These are phyloP conservation scores for Trileptium ribeirensis DNA, from an alignment of 2,888 invertebrate genomes.

Conservation along the genomic window DNA sequence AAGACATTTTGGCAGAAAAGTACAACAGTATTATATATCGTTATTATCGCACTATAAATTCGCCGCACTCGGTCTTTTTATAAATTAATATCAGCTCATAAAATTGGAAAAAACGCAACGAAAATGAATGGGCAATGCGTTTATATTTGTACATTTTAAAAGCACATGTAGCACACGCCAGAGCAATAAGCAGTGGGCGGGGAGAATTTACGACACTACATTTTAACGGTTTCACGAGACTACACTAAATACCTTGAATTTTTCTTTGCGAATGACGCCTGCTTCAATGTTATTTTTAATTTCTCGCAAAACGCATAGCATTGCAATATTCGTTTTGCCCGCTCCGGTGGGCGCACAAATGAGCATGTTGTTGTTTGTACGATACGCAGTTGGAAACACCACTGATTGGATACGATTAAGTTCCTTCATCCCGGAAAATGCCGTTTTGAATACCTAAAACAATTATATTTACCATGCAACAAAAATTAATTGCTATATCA, in stretches of 20 bases:
- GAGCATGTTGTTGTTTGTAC: slow-evolving; percentile 88
- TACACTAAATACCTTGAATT: slow-evolving; percentile 90
- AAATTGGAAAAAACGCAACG: too few species aligned
- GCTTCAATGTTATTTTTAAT: slow-evolving; percentile 73
- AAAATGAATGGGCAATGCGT: too few species aligned
- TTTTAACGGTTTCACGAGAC: too few species aligned
- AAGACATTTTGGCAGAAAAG: too few species aligned
- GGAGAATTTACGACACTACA: too few species aligned
- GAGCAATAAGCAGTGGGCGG: too few species aligned
- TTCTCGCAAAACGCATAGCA: slow-evolving; percentile 82
- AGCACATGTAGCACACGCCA: too few species aligned
- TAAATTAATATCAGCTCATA: too few species aligned
- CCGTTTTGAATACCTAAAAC: slow-evolving; percentile 70
- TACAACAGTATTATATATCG: too few species aligned
- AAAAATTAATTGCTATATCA: neutral
- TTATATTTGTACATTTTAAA: too few species aligned
- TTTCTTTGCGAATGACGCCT: slow-evolving; percentile 74
- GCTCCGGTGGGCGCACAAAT: slow-evolving; percentile 98
- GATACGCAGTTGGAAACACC: slow-evolving; percentile 88
- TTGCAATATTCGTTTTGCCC: slow-evolving; percentile 96
- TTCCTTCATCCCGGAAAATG: slow-evolving; percentile 74
- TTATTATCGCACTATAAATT: too few species aligned
- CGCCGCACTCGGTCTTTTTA: too few species aligned
- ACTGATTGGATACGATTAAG: slow-evolving; percentile 91
- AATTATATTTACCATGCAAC: slow-evolving; percentile 5